Evolutionary conservation across 1,140 invertebrate species (phyloP).

Genomic region (Diachasma alloeum): DNA sequence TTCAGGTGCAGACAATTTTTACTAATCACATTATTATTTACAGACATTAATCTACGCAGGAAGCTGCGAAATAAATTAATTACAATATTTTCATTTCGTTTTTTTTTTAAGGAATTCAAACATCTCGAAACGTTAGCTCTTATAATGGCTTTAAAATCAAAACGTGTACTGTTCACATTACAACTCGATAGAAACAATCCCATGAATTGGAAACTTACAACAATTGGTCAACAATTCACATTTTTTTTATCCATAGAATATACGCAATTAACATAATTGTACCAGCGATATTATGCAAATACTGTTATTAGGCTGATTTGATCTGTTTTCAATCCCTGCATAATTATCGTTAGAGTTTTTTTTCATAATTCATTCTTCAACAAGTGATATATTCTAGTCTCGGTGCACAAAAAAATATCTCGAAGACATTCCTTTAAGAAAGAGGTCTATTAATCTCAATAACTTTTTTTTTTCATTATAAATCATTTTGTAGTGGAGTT

Average conservation of each 20-base stretch:
- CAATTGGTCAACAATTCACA: constrained; percentile 29
- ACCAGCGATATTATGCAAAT: constrained; percentile 4
- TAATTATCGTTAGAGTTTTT: neutral
- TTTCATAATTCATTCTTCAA: neutral
- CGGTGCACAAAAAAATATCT: neutral
- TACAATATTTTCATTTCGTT: constrained; percentile 2
- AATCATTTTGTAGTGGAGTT: neutral
- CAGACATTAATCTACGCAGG: neutral
- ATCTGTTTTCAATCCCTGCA: constrained; percentile 4
- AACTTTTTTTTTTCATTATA: neutral
- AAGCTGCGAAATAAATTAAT: constrained; percentile 8
- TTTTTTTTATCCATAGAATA: constrained; percentile 12
- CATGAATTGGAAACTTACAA: neutral
- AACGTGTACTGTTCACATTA: neutral
- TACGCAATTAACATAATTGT: neutral
- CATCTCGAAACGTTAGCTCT: neutral
- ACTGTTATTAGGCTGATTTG: constrained; percentile 4
- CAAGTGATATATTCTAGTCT: neutral
- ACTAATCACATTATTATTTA: constrained; percentile 11
- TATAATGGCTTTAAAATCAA: neutral
- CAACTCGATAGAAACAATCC: neutral
- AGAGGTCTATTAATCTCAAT: neutral
- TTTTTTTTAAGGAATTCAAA: neutral
- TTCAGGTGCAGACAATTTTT: neutral
- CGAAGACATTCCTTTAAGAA: neutral